Percentiles rank a stretch among this genome's conserved stretches.
phyloP scores from a whole-genome alignment of 2,888 invertebrate genomes.

The Argynnis bischoffii region DNA sequence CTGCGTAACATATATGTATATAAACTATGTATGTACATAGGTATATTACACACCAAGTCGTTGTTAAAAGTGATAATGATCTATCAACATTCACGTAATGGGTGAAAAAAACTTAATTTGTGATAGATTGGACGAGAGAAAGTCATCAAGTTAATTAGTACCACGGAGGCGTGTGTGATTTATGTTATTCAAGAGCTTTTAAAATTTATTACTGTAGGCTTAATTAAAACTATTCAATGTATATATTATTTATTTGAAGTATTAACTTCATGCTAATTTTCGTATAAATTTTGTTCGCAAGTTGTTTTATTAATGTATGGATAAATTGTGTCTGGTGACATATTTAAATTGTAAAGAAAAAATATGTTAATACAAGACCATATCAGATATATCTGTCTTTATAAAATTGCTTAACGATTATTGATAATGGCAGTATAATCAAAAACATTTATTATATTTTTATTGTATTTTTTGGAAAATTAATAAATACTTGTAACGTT shows the following conservation, averaged over 20 bases:
- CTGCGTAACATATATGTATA: neutral
- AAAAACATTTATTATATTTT: too few relatives aligned
- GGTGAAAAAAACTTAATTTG: constrained; percentile 19
- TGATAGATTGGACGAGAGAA: constrained; percentile 30
- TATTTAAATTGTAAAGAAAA: too few relatives aligned
- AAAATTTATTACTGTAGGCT: constrained; percentile 3
- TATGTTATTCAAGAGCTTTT: constrained; percentile 15
- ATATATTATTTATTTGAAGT: constrained; percentile 1
- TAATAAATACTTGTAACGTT: too few relatives aligned
- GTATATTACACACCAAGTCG: neutral
- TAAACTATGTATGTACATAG: neutral
- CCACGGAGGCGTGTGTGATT: constrained; percentile 16
- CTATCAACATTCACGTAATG: constrained; percentile 12
- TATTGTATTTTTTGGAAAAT: too few relatives aligned
- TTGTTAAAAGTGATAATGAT: neutral
- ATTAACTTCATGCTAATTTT: too few relatives aligned
- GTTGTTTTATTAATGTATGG: too few relatives aligned
- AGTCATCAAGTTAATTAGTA: constrained; percentile 28
- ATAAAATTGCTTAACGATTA: too few relatives aligned
- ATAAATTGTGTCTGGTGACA: too few relatives aligned
- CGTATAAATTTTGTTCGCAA: too few relatives aligned
- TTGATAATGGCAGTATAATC: too few relatives aligned
- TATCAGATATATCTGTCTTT: too few relatives aligned
- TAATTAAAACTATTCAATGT: constrained; percentile 12
- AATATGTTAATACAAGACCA: too few relatives aligned